Percentiles rank a stretch among this genome's conserved stretches.
These are phyloP conservation scores for Hephaestus fuliginosus DNA, from an alignment of 2,797 vertebrate species.

Conservation along the genomic window DNA sequence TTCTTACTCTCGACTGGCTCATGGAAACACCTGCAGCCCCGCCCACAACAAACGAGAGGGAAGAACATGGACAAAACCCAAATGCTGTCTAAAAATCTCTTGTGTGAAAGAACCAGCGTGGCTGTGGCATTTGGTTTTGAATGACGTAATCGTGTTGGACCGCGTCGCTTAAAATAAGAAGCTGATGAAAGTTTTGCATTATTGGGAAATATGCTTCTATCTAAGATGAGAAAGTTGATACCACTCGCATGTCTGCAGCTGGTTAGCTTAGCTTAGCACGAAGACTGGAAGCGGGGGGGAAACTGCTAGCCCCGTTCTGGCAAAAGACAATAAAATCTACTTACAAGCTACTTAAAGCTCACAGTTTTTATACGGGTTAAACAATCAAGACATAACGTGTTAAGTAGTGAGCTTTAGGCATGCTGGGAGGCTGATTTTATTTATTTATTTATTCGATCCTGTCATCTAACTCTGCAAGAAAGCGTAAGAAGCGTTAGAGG, in stretches of 20 bases:
- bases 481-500: background rate
- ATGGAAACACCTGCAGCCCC: background rate
- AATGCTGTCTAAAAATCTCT: background rate
- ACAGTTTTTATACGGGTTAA: background rate
- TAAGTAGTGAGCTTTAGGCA: background rate
- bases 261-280: conserved; percentile 1
- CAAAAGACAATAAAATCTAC: background rate
- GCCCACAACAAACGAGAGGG: background rate
- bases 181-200: background rate
- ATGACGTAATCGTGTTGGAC: background rate
- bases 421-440: background rate
- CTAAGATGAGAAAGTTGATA: background rate
- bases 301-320: background rate
- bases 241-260: background rate
- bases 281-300: background rate
- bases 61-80: conserved; percentile 1
- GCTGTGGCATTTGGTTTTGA: background rate
- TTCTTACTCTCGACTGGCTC: background rate
- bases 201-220: background rate
- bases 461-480: too few relatives aligned
- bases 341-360: background rate
- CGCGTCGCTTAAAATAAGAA: background rate
- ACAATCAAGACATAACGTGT: background rate
- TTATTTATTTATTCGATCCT: too few relatives aligned
- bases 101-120: background rate